phyloP scores from a whole-genome alignment of 1,140 invertebrate species.

The Linepithema humile region DNA sequence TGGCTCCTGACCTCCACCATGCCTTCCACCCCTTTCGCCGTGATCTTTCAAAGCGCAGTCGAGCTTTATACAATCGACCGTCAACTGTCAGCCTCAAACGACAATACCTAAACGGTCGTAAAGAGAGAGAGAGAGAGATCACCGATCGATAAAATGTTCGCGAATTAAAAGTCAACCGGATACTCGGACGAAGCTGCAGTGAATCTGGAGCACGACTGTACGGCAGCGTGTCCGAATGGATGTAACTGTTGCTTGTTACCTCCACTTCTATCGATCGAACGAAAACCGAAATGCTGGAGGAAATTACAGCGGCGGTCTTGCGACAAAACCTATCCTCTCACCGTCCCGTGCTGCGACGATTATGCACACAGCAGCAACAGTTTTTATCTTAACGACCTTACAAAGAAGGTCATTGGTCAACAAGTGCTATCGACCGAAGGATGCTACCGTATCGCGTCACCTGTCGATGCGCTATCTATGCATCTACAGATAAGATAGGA shows the following conservation, averaged over 20 bases:
- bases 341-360: neutral
- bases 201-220: neutral
- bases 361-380: neutral
- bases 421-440: conserved; percentile 36
- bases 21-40: conserved; percentile 42
- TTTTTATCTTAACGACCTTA: neutral
- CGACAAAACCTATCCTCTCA: neutral
- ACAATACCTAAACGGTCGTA: neutral
- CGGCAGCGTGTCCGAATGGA: neutral
- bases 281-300: neutral
- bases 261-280: conserved; percentile 38
- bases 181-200: neutral
- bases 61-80: neutral
- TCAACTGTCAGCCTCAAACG: neutral
- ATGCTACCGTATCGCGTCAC: neutral
- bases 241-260: conserved; percentile 47
- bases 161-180: neutral
- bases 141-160: neutral
- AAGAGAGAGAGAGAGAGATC: neutral
- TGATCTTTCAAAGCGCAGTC: conserved; percentile 20
- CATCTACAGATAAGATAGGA: neutral
- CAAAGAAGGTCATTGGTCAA: conserved; percentile 23
- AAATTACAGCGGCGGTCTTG: neutral
- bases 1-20: conserved; percentile 47
- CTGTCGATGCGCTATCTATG: neutral